phyloP scores from a whole-genome alignment of 2,888 invertebrate genomes.

The Lutraria lutraria region DNA sequence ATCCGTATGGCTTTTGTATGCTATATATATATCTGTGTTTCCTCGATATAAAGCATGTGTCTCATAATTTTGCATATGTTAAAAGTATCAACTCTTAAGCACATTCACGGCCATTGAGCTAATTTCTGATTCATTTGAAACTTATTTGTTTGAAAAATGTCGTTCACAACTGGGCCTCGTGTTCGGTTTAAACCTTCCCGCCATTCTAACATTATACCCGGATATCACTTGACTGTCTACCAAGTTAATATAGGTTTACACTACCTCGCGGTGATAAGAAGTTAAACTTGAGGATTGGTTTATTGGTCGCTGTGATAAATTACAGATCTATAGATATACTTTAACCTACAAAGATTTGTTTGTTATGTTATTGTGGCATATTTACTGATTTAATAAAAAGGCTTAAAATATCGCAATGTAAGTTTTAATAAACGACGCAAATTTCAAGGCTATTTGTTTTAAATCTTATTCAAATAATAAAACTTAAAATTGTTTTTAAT shows the following conservation, averaged over 20 bases:
- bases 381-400: too few relatives aligned
- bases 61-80: too few relatives aligned
- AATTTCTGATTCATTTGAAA: not conserved
- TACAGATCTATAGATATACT: not conserved
- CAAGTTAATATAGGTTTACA: not conserved
- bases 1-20: too few relatives aligned
- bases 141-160: not conserved
- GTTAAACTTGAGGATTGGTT: not conserved
- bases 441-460: too few relatives aligned
- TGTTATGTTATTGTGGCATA: too few relatives aligned
- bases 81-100: too few relatives aligned
- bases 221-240: not conserved
- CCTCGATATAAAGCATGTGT: too few relatives aligned
- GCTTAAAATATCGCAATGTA: too few relatives aligned
- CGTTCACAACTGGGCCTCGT: not conserved
- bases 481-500: too few relatives aligned
- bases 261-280: not conserved
- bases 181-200: slow-evolving; percentile 25
- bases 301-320: slow-evolving; percentile 2
- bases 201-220: not conserved
- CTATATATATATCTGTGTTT: too few relatives aligned
- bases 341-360: not conserved
- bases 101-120: not conserved
- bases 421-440: too few relatives aligned
- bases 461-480: too few relatives aligned